Percentiles rank a stretch among this genome's conserved stretches.
These are phyloP conservation scores for Megalurothrips usitatus DNA, from an alignment of 2,888 invertebrate species.

Conservation along the genomic window DNA sequence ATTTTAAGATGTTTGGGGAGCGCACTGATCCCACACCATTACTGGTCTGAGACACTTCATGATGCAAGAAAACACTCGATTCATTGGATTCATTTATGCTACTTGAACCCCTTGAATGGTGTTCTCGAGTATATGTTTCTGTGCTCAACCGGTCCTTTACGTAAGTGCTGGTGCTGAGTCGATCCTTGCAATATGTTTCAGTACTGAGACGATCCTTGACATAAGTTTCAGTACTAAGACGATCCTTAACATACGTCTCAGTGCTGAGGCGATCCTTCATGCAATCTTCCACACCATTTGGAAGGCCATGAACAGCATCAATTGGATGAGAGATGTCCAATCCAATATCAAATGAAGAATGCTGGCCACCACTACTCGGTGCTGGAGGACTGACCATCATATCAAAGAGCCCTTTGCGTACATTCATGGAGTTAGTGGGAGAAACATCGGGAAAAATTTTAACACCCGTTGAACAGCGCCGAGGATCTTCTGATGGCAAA, in stretches of 20 bases:
- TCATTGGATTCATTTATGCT: conserved; percentile 3
- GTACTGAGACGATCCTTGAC: not conserved
- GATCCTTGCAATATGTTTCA: not conserved
- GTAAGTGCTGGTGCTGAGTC: not conserved
- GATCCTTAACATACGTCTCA: not conserved
- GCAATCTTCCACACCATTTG: not conserved
- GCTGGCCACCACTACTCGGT: not conserved
- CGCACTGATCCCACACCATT: not conserved
- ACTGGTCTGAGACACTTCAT: not conserved
- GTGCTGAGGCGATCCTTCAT: not conserved
- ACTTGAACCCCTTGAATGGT: not conserved
- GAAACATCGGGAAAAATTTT: not conserved
- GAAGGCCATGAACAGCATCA: not conserved
- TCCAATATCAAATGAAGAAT: not conserved
- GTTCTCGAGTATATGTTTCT: not conserved
- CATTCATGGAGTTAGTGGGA: not conserved
- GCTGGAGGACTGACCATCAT: not conserved
- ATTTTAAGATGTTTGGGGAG: not conserved
- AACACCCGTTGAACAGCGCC: not conserved
- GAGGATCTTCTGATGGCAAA: not conserved
- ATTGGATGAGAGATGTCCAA: not conserved
- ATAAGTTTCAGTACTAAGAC: not conserved
- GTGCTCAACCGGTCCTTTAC: not conserved
- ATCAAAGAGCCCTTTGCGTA: not conserved
- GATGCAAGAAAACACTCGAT: not conserved